These are phyloP conservation scores for Eretmocerus hayati DNA, from an alignment of 2,888 invertebrate genomes.

Conservation along the genomic window DNA sequence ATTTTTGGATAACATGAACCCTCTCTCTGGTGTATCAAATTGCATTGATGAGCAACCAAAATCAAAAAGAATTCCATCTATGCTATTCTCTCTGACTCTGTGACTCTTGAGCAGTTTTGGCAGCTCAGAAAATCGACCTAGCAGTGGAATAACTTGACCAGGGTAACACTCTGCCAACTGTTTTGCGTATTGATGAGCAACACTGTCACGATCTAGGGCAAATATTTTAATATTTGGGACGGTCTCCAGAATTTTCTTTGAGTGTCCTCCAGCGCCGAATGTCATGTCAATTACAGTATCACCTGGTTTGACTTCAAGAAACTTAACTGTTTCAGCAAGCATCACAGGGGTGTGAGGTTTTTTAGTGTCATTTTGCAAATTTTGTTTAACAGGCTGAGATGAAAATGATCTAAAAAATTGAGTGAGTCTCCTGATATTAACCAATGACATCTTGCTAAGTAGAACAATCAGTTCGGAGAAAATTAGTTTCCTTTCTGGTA, in stretches of 20 bases:
- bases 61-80: constrained; percentile 88
- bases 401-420: background rate
- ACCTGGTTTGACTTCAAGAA: constrained; percentile 57
- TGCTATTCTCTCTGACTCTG: constrained; percentile 56
- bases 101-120: constrained; percentile 58
- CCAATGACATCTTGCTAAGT: too few species aligned
- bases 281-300: constrained; percentile 86
- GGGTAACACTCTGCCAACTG: constrained; percentile 61
- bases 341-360: constrained; percentile 68
- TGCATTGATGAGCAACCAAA: constrained; percentile 96
- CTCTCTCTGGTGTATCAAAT: constrained; percentile 71
- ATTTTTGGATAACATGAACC: constrained; percentile 78
- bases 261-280: constrained; percentile 92
- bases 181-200: constrained; percentile 64
- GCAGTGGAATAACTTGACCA: constrained; percentile 66
- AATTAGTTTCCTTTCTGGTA: too few species aligned
- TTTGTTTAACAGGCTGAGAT: background rate
- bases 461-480: too few species aligned
- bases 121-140: constrained; percentile 84
- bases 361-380: background rate
- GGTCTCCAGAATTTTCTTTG: constrained; percentile 62
- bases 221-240: constrained; percentile 62
- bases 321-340: constrained; percentile 61
- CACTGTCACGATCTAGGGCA: constrained; percentile 83
- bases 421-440: too few species aligned